Percentiles rank a stretch among this genome's conserved stretches.
Conservation (phyloP, 1,140 invertebrate species). For the Maconellicoccus hirsutus region DNA sequence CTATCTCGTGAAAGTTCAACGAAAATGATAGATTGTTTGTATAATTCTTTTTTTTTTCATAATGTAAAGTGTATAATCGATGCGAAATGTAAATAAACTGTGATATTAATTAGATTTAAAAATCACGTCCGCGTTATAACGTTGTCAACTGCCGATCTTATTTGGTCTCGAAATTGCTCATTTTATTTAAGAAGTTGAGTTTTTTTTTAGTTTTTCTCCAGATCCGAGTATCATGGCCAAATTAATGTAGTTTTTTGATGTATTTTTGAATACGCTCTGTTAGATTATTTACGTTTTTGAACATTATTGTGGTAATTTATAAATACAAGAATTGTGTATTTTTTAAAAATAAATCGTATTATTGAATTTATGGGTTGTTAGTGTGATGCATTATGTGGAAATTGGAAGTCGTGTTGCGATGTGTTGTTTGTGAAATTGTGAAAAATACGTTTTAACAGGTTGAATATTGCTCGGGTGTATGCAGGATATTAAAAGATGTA, state of each 20-base stretch:
- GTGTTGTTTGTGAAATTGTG: too few species aligned
- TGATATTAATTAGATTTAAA: constrained; percentile 6
- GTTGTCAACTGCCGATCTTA: not conserved
- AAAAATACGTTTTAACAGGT: too few species aligned
- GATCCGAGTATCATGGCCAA: not conserved
- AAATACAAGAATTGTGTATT: not conserved
- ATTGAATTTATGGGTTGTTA: too few species aligned
- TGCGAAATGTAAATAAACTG: not conserved
- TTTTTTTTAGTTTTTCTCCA: not conserved
- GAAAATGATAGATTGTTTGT: not conserved
- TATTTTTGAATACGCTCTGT: not conserved
- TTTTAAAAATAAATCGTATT: not conserved
- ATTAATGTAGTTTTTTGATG: too few species aligned
- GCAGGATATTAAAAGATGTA: too few species aligned
- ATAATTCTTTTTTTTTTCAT: not conserved
- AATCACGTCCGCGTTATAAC: not conserved
- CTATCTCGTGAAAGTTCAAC: not conserved
- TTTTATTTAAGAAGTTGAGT: not conserved
- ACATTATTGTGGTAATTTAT: not conserved
- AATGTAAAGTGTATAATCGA: not conserved
- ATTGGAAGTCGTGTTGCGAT: too few species aligned
- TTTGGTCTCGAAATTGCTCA: not conserved
- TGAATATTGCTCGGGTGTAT: too few species aligned
- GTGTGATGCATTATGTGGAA: too few species aligned
- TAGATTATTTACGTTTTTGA: not conserved